Base-by-base conservation (phyloP, 2,797 vertebrate species). In the Cyprinella venusta region DNA sequence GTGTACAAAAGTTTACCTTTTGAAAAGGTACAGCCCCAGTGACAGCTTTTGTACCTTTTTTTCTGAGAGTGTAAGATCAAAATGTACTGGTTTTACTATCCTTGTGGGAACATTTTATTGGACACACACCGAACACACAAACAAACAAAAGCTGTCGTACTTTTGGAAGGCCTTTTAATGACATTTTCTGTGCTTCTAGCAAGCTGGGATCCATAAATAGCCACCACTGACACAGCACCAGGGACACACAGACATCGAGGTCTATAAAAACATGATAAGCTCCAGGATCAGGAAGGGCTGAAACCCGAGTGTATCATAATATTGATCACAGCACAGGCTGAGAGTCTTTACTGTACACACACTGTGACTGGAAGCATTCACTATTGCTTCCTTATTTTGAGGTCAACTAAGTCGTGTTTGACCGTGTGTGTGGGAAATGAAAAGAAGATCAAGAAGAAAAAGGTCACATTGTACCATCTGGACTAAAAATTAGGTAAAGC, bases 191-290 rank as follows among this genome's bases (percentile, higher is more conserved):
- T 63, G 75, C 76, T 52, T 82, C 69, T 89, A 71, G 42, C 75
- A 76, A 52, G 45, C 26, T 52, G n/a, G 1, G 18, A 45, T 82
- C 69, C 79, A 56, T 86, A 79, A 86, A 88, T 67, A 85, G 74
- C 30, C 59, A 24, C n/a, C 59, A 26, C 77, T 38, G 36, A 79
- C 33, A 40, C 67, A 64, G 61, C 54, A 26, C 30, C 65, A 13
- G 40, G 26, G 50, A 42, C 52, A 71, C 68, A 61, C 63, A 61
- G 61, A 70, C 65, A 30, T 5, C 68, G 50, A 56, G 63, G 48
- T 52, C 85, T 87, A 76, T 67, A 68, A 70, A 88, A 89, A 87
- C 83, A 85, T 38, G 80, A 86, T 86, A 83, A 80, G 71, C 77
- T 56, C 45, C 45, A 10, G 48, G 36, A 36, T 80, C 69, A 54